Percentiles rank a stretch among this genome's conserved stretches.
These are phyloP conservation scores for Cichlasoma orientale DNA, from an alignment of 2,797 vertebrate species.

Conservation along the genomic window DNA sequence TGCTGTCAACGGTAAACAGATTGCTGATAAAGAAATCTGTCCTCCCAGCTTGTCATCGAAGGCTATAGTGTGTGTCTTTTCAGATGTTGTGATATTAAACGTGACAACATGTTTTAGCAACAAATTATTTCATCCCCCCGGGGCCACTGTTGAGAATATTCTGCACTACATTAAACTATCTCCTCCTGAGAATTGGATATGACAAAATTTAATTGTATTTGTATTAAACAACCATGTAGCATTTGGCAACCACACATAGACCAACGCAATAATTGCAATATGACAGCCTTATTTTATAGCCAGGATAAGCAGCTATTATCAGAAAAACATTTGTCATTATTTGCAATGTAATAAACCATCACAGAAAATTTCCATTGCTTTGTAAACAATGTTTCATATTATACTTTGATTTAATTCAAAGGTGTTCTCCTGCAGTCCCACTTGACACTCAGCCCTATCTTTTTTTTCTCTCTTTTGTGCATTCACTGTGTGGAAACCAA, in stretches of 20 bases:
- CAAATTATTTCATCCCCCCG: neutral
- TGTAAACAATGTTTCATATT: too few species aligned
- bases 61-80: neutral
- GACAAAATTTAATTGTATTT: neutral
- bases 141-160: neutral
- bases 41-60: neutral
- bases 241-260: neutral
- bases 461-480: neutral
- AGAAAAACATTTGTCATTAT: too few species aligned
- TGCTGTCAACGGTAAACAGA: neutral
- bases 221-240: neutral
- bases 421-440: too few species aligned
- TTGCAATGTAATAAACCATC: too few species aligned
- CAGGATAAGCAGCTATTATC: too few species aligned
- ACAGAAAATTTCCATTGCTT: too few species aligned
- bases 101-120: neutral
- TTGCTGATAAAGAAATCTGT: neutral
- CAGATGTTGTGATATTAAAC: neutral
- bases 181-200: neutral
- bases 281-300: too few species aligned
- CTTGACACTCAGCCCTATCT: too few species aligned
- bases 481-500: neutral
- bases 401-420: too few species aligned
- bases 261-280: neutral
- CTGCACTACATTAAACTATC: neutral